Evolutionary conservation across 2,113 vertebrate species (phyloP).

Genomic region (Mungos mungo): DNA sequence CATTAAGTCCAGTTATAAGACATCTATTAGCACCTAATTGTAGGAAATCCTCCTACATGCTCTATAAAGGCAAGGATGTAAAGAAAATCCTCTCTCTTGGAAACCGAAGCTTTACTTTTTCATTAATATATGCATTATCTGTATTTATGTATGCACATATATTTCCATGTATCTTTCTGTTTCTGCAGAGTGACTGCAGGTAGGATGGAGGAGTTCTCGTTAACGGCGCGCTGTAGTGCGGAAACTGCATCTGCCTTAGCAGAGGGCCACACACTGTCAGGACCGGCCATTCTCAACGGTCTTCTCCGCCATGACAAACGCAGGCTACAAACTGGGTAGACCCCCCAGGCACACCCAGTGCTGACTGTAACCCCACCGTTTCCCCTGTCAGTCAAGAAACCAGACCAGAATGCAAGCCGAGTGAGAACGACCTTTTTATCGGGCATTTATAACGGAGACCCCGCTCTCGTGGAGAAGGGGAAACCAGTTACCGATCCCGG

Average conservation of each 20-base stretch:
- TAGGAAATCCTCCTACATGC: not conserved
- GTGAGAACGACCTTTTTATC: not conserved
- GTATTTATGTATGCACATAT: not conserved
- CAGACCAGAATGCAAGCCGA: not conserved
- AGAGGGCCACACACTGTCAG: not conserved
- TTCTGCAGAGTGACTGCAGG: not conserved
- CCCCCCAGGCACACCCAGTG: not conserved
- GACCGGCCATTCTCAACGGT: not conserved
- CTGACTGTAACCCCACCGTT: not conserved
- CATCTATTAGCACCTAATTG: not conserved
- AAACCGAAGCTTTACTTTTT: not conserved
- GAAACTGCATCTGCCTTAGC: not conserved
- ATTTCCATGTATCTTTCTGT: not conserved
- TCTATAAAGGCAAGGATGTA: not conserved
- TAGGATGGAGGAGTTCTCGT: not conserved
- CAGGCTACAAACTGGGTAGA: not conserved
- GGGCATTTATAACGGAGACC: constrained; percentile 18
- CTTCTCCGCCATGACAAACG: not conserved
- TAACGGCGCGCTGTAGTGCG: not conserved
- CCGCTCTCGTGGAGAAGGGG: not conserved
- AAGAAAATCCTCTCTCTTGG: not conserved
- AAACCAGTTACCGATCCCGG: not conserved
- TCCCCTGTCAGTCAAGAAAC: not conserved
- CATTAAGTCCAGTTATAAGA: not conserved
- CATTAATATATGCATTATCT: not conserved